Percentiles rank a stretch among this genome's conserved stretches.
Evolutionary conservation across 2,797 vertebrate genomes (phyloP).

Genomic region (Enteromius thamalakanensis): DNA sequence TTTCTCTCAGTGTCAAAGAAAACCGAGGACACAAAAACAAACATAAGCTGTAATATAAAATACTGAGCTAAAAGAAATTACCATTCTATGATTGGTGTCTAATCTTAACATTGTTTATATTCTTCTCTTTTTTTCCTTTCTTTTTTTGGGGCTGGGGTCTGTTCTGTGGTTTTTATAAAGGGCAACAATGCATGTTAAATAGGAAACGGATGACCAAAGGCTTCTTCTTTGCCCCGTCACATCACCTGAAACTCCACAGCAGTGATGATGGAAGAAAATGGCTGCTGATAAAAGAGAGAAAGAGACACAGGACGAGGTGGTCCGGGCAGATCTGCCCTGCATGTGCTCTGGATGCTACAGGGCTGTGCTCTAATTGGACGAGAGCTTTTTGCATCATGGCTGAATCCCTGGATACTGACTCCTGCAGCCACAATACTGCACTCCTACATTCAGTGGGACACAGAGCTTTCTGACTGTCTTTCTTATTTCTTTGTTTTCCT

Average conservation of each 20-base stretch:
- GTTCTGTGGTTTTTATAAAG: conserved; percentile 24
- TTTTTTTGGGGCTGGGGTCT: neutral
- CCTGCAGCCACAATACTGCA: neutral
- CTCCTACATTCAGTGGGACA: neutral
- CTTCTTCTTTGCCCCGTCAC: neutral
- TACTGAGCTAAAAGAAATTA: neutral
- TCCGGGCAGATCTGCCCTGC: conserved; percentile 49
- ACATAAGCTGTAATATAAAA: conserved; percentile 18
- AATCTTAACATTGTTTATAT: neutral
- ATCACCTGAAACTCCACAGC: neutral
- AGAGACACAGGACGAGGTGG: conserved; percentile 43
- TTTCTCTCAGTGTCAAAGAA: conserved; percentile 40
- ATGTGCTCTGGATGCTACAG: conserved; percentile 34
- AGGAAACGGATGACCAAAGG: conserved; percentile 33
- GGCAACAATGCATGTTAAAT: conserved; percentile 15
- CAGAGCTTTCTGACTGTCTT: neutral
- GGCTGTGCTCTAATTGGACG: conserved; percentile 47
- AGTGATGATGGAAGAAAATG: conserved; percentile 4
- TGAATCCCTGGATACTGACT: conserved; percentile 25
- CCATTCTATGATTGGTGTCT: neutral
- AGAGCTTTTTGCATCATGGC: conserved; percentile 24
- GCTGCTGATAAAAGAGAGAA: conserved; percentile 46
- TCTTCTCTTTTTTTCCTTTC: neutral
- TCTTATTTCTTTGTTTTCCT: neutral
- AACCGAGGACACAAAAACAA: neutral